Evolutionary conservation across 2,113 vertebrate species (phyloP).

Genomic region (Scytalopus superciliaris): DNA sequence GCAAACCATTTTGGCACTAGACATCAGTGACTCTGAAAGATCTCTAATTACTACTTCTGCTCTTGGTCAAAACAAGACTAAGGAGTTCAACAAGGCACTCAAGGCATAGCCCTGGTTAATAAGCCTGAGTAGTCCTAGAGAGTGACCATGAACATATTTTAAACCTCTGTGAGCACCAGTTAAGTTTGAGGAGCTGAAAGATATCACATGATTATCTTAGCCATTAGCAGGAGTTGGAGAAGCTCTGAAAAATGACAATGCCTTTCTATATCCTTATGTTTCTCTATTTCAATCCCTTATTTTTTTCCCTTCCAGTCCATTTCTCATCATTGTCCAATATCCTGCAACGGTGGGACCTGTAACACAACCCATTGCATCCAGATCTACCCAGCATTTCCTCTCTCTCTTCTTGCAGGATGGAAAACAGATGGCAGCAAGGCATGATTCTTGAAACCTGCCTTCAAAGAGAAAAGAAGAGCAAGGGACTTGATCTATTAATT

Average conservation of each 20-base stretch:
- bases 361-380: not conserved
- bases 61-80: not conserved
- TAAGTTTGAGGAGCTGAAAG: not conserved
- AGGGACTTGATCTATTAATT: not conserved
- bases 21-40: not conserved
- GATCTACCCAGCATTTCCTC: not conserved
- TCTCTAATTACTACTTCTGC: not conserved
- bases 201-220: not conserved
- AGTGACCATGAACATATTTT: not conserved
- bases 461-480: not conserved
- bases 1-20: not conserved
- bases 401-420: not conserved
- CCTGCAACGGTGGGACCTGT: not conserved
- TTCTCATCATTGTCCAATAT: not conserved
- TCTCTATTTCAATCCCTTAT: not conserved
- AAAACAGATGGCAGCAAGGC: not conserved
- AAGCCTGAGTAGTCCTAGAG: not conserved
- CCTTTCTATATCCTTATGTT: not conserved
- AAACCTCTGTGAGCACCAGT: not conserved
- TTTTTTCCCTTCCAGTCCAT: not conserved
- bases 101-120: not conserved
- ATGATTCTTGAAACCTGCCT: not conserved
- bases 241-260: not conserved
- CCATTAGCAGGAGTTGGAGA: not conserved
- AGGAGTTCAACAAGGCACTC: not conserved